phyloP scores from a whole-genome alignment of 2,888 invertebrate genomes.

The Ceraclea dissimilis region DNA sequence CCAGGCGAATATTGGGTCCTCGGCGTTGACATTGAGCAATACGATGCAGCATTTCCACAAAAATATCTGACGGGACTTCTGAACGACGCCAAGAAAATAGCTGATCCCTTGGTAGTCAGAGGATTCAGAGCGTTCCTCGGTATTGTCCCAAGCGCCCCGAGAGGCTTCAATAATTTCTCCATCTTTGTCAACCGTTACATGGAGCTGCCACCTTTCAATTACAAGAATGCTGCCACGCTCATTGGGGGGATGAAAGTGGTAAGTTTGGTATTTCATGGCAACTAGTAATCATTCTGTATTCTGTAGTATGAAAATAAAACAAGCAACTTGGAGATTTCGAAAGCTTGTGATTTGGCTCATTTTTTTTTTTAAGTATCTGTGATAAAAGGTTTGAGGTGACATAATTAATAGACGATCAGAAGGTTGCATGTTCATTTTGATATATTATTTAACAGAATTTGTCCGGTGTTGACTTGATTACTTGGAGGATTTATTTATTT shows the following conservation, averaged over 20 bases:
- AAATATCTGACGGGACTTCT: slow-evolving; percentile 75
- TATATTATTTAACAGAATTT: too few species aligned
- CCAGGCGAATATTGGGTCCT: slow-evolving; percentile 90
- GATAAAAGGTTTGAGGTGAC: too few species aligned
- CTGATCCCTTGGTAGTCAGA: slow-evolving; percentile 51
- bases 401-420: too few species aligned
- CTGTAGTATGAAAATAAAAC: too few species aligned
- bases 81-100: slow-evolving; percentile 52
- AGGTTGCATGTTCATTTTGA: too few species aligned
- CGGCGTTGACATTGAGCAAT: slow-evolving; percentile 85
- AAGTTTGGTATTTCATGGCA: too few species aligned
- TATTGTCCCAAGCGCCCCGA: slow-evolving; percentile 69
- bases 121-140: slow-evolving; percentile 79
- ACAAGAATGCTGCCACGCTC: slow-evolving; percentile 67
- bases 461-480: too few species aligned
- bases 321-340: too few species aligned
- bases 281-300: too few species aligned
- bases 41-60: slow-evolving; percentile 67
- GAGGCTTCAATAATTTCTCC: slow-evolving; percentile 67
- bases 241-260: slow-evolving; percentile 70
- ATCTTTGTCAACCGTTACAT: slow-evolving; percentile 73
- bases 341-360: too few species aligned
- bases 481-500: too few species aligned
- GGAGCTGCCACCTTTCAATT: slow-evolving; percentile 81
- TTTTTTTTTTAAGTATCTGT: too few species aligned